Base-by-base conservation (phyloP, 2,797 vertebrate genomes). In the Gallinago stenura region DNA sequence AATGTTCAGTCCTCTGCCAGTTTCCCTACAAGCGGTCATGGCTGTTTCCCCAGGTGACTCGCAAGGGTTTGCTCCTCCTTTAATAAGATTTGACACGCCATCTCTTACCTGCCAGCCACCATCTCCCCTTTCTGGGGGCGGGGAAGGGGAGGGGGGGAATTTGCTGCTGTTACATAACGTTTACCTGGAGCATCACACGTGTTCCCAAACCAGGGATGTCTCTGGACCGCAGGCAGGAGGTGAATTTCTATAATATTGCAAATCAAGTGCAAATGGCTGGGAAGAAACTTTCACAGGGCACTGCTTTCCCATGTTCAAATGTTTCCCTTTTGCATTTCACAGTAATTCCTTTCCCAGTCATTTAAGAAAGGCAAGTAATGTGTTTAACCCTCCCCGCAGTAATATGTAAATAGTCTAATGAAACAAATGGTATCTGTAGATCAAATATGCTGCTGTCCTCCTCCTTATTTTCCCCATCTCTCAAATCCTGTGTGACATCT, bases 141-240 rank as follows among this genome's bases (percentile, higher is more conserved):
- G 62, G 69, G 64, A 33, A 68, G 46, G 13, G 9, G n/a, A 10
- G 69, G 37, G 84, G 61, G 60, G 35, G 77, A 60, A 58, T 73
- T 88, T 19, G 33, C 61, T 2, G 1, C 45, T 7, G 93, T 98
- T 98, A 97, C 78, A 89, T 98, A 98, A 98, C 70, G 8, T 80
- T 95, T 97, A 97, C 97, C 98, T 97, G 96, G 97, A 98, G 87
- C 95, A 93, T 60, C 1, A 1, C 92, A 95, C 76, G 35, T 87
- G 71, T 97, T 95, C 96, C 94, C 95, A 96, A 76, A 93, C 83
- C 84, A 93, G 93, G 78, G 91, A 90, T 93, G 75, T 57, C 62
- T 89, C 77, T 83, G 73, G 46, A 81, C 65, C 1, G 0, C 61
- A 90, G 62, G 65, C 3, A 0, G 64, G 68, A 86, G 88, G 54